A percentile compares a stretch with the other conserved stretches of the same genome.
Evolutionary conservation across 2,888 invertebrate genomes (phyloP).

Genomic region (Acanthococcus lagerstroemiae): DNA sequence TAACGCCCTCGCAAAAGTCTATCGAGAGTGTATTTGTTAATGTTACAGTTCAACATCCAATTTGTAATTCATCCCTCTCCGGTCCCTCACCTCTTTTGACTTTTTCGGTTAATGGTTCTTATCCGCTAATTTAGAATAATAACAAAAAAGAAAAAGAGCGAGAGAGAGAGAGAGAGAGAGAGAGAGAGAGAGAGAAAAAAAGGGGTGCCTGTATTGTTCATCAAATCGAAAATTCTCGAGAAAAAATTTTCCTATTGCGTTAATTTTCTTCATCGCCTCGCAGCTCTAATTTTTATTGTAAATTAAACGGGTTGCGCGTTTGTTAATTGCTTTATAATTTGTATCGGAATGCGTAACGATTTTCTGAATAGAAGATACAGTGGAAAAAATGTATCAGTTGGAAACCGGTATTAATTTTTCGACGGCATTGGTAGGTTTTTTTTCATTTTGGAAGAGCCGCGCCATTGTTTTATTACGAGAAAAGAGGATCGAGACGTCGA

Average conservation of each 20-base stretch:
- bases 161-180: no score
- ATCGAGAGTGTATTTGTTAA: constrained; percentile 26
- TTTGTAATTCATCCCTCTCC: constrained; percentile 17
- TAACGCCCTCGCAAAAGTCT: constrained; percentile 29
- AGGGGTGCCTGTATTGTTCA: no score
- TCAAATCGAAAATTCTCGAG: neutral
- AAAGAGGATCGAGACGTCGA: neutral
- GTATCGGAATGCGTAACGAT: constrained; percentile 30
- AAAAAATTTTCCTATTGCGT: neutral
- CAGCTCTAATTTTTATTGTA: neutral
- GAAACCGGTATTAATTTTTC: constrained; percentile 23
- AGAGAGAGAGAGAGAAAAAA: no score
- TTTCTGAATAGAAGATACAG: constrained; percentile 9
- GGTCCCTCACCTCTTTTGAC: neutral
- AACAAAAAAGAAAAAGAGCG: no score
- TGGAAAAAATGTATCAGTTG: constrained; percentile 22
- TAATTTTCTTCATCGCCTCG: neutral
- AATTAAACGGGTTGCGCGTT: neutral
- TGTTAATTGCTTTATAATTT: constrained; percentile 31
- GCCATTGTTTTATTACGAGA: constrained; percentile 11
- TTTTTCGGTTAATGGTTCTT: constrained; percentile 16
- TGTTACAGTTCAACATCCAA: constrained; percentile 26
- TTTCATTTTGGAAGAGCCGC: constrained; percentile 1
- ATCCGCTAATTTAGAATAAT: constrained; percentile 13
- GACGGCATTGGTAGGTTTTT: constrained; percentile 4